phyloP scores from a whole-genome alignment of 2,797 vertebrate genomes.

The Thaleichthys pacificus region DNA sequence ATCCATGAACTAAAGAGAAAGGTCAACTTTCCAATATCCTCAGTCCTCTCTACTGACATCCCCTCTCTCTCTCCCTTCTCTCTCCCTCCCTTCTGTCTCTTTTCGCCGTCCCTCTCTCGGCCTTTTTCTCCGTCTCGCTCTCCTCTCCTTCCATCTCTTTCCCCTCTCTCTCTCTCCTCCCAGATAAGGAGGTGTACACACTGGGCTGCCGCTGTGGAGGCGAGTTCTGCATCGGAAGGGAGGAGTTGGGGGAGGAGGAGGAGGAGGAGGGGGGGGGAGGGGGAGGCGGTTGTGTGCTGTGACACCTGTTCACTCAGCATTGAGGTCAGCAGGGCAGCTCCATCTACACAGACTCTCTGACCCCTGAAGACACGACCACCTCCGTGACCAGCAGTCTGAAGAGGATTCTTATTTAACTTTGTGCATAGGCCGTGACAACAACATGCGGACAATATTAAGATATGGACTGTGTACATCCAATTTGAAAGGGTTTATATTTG shows the following conservation, averaged over 20 bases:
- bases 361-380: not conserved
- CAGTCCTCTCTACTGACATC: too few relatives aligned
- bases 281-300: slow-evolving; percentile 67
- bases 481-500: too few relatives aligned
- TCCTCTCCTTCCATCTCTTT: not conserved
- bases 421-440: too few relatives aligned
- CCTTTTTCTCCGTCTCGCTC: not conserved
- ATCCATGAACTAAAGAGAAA: too few relatives aligned
- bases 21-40: too few relatives aligned
- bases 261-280: slow-evolving; percentile 22
- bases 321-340: slow-evolving; percentile 34
- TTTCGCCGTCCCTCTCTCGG: not conserved
- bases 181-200: slow-evolving; percentile 59
- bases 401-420: too few relatives aligned
- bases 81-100: not conserved
- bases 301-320: slow-evolving; percentile 63
- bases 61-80: too few relatives aligned
- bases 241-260: slow-evolving; percentile 53
- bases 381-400: not conserved
- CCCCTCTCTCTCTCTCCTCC: slow-evolving; percentile 14
- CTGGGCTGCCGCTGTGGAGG: slow-evolving; percentile 75
- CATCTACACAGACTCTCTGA: not conserved
- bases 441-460: too few relatives aligned
- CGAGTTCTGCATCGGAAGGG: slow-evolving; percentile 56
- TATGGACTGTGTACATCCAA: too few relatives aligned